These are phyloP conservation scores for Hippolais icterina DNA, from an alignment of 2,113 vertebrate species.

Conservation along the genomic window DNA sequence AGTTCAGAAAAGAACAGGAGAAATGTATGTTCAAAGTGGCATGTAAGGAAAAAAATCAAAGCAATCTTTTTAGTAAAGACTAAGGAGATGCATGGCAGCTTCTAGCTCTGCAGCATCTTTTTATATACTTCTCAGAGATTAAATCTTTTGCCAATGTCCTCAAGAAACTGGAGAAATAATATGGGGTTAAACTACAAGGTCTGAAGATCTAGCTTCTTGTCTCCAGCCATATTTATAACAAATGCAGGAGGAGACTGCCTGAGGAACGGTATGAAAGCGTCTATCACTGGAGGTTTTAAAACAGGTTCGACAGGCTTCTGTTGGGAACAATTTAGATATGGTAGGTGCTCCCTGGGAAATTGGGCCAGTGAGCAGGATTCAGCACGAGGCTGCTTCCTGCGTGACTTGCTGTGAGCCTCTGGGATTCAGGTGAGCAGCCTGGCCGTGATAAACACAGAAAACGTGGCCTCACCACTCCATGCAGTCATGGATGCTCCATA, in stretches of 20 bases:
- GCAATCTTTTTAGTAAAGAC: neutral
- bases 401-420: rapidly evolving
- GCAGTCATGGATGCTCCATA: rapidly evolving
- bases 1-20: neutral
- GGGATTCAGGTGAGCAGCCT: neutral
- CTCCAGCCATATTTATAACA: neutral
- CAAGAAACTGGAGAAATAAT: neutral
- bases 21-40: neutral
- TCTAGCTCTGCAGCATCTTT: neutral
- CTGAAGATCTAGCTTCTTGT: neutral
- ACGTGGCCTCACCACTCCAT: rapidly evolving
- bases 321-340: neutral
- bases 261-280: rapidly evolving
- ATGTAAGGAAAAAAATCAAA: neutral
- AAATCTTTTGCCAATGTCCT: neutral
- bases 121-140: neutral
- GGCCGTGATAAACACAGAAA: neutral
- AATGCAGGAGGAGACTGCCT: neutral
- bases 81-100: neutral
- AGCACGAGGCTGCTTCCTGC: rapidly evolving
- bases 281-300: neutral
- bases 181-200: neutral
- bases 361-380: neutral
- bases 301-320: neutral
- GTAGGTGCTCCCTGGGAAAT: neutral